Evolutionary conservation across 2,797 vertebrate species (phyloP).

Genomic region (Kryptolebias ocellatus): DNA sequence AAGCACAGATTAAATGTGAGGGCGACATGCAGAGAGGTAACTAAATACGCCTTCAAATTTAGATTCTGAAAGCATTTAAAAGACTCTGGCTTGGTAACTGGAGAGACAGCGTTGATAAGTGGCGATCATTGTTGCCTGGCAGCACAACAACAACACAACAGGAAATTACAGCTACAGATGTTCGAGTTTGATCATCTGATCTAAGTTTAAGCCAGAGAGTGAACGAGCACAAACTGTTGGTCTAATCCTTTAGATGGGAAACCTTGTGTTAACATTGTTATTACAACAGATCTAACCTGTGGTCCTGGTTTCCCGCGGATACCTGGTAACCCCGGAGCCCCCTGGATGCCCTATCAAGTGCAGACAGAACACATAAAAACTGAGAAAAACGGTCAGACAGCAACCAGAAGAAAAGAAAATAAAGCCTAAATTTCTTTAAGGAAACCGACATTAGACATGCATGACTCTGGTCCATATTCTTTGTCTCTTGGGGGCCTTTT

Average conservation of each 20-base stretch:
- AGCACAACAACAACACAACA: not conserved
- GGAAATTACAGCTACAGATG: not conserved
- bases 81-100: too few species aligned
- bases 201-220: not conserved
- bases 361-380: slow-evolving; percentile 40
- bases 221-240: not conserved
- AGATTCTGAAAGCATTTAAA: too few species aligned
- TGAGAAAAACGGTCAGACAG: slow-evolving; percentile 19
- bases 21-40: too few species aligned
- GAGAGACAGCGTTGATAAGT: too few species aligned
- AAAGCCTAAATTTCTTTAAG: slow-evolving; percentile 22
- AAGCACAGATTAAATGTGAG: too few species aligned
- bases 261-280: not conserved
- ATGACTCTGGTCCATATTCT: slow-evolving; percentile 45
- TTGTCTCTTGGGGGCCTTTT: slow-evolving; percentile 41
- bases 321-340: slow-evolving; percentile 88
- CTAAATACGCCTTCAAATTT: too few species aligned
- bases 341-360: slow-evolving; percentile 89
- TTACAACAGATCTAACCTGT: slow-evolving; percentile 80
- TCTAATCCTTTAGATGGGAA: not conserved
- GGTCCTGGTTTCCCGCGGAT: slow-evolving; percentile 89
- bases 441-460: slow-evolving; percentile 54
- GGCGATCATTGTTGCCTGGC: too few species aligned
- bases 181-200: not conserved
- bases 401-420: slow-evolving; percentile 32